phyloP scores from a whole-genome alignment of 2,797 vertebrate genomes.

The Falco columbarius region DNA sequence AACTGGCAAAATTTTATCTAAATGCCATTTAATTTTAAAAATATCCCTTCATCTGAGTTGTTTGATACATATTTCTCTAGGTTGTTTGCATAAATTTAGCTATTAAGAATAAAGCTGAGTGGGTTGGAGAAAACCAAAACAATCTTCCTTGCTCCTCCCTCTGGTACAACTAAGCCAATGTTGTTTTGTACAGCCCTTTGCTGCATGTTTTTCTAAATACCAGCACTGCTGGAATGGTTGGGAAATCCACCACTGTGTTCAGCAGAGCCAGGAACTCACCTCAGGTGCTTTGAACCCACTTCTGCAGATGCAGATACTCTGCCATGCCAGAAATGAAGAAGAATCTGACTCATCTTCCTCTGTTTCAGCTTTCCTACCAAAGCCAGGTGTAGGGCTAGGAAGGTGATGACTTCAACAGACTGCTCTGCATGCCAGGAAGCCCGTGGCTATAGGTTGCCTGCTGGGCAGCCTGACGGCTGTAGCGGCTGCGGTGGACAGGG shows the following conservation, averaged over 20 bases:
- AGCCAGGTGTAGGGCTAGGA: neutral
- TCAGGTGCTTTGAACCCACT: neutral
- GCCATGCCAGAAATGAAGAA: neutral
- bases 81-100: neutral
- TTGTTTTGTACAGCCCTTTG: neutral
- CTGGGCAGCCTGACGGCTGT: neutral
- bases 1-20: neutral
- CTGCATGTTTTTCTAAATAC: neutral
- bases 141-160: neutral
- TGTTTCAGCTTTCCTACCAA: neutral
- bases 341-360: neutral
- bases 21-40: neutral
- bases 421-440: neutral
- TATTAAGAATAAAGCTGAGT: conserved; percentile 2
- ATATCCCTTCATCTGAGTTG: neutral
- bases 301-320: neutral
- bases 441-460: neutral
- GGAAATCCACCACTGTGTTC: neutral
- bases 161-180: neutral
- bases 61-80: neutral
- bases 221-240: neutral
- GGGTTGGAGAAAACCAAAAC: conserved; percentile 5
- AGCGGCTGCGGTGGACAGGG: neutral
- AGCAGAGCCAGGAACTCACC: neutral
- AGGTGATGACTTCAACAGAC: neutral